Evolutionary conservation across 2,888 invertebrate genomes (phyloP), one percentile per base, ranked within the genome.

Genomic region (Ditylenchus weischeri): DNA sequence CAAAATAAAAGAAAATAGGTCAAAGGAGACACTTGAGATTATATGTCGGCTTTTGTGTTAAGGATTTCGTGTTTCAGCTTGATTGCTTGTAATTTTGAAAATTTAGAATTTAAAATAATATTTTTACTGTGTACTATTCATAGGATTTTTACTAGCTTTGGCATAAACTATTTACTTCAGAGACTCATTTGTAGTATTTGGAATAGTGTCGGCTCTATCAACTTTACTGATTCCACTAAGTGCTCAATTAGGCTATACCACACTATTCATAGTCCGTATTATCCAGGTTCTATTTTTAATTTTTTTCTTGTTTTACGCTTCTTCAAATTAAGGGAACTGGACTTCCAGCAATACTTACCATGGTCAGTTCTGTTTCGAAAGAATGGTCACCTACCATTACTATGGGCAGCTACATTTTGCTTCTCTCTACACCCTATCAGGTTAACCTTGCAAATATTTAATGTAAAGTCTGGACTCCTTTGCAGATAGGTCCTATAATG

Each of bases 401-500:
- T 7, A 29, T 29, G 23, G 54, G 54, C 54, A 54, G 23, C n/a
- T 54, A 23, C 8, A 21, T 54, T 23, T 21, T 54, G 21, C 29
- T 54, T 21, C 54, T 54, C 6, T 23, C 23, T 29, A 54, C 54
- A 21, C 54, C 21, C 1, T 54, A 54, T 18, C 54, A 54, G 54
- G 54, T 54, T 7, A 7, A 8, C 15, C 8, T 43, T 43, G 13
- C 11, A 43, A 3, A 43, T 43, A 43, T 2, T 43, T 43, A 1
- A 18, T 6, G 15, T 54, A 54, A 54, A 54, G 2, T 54, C 29
- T 5, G 29, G 29, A 29, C 5, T 54, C 8, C 1, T 54, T 54
- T 54, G n/a, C n/a, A 68, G 66, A 65, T 68, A 23, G 69, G 69
- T 18, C 61, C 69, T 8, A 68, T 68, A 60, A 18, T 68, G 15